These are phyloP conservation scores for Trichomalopsis sarcophagae DNA, from an alignment of 1,140 invertebrate genomes.

Conservation along the genomic window DNA sequence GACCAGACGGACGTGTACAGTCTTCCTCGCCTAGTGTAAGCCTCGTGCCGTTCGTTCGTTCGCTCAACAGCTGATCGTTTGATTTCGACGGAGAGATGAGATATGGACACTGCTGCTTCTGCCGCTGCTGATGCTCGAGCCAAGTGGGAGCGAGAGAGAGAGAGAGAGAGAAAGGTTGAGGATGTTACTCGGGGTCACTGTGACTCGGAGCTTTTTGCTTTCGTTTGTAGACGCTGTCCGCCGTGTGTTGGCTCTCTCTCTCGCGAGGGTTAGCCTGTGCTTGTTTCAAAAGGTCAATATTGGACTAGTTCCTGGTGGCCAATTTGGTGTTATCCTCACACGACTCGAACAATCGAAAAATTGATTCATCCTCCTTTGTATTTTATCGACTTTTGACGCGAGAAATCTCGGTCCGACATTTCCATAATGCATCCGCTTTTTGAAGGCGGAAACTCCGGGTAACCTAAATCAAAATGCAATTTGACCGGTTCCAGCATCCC, in stretches of 20 bases:
- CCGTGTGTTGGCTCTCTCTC: background rate
- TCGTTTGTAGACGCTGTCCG: background rate
- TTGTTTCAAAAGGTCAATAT: background rate
- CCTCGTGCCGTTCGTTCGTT: constrained; percentile 29
- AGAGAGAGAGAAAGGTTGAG: too few species aligned
- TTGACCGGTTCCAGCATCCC: constrained; percentile 22
- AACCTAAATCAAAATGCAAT: constrained; percentile 7
- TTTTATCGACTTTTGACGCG: background rate
- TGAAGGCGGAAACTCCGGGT: background rate
- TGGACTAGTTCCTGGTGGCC: too few species aligned
- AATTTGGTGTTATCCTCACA: too few species aligned
- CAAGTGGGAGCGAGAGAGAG: background rate
- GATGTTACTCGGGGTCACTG: background rate
- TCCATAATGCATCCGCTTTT: background rate
- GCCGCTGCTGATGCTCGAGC: too few species aligned
- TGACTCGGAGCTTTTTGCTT: background rate
- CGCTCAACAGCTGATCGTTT: constrained; percentile 17
- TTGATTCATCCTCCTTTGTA: too few species aligned
- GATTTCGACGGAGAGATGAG: constrained; percentile 8
- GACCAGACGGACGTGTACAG: background rate
- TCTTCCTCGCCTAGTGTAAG: background rate
- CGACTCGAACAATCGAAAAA: too few species aligned
- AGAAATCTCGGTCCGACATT: background rate
- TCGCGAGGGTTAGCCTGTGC: background rate
- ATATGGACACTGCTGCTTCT: background rate